phyloP scores from a whole-genome alignment of 2,797 vertebrate genomes.

The Anolis apletophallus region DNA sequence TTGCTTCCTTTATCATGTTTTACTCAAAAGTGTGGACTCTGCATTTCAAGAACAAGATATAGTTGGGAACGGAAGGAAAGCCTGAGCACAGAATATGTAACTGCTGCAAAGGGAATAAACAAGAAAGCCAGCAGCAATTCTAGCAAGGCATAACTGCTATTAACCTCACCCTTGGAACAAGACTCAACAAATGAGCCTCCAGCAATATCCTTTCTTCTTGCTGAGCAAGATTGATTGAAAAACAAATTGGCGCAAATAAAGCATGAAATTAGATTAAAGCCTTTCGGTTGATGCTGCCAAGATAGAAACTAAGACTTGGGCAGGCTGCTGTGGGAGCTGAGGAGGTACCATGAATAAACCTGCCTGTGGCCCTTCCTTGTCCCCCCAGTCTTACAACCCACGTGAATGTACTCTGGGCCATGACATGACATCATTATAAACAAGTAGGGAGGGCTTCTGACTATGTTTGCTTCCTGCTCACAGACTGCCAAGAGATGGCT shows the following conservation, averaged over 20 bases:
- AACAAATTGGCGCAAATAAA: constrained; percentile 98
- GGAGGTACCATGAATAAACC: constrained; percentile 36
- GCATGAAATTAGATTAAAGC: constrained; percentile 98
- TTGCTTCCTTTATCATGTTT: not conserved
- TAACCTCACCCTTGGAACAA: constrained; percentile 81
- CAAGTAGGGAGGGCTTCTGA: not conserved
- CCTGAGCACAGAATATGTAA: not conserved
- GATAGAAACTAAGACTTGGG: constrained; percentile 56
- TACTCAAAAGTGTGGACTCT: not conserved
- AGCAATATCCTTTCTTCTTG: constrained; percentile 85
- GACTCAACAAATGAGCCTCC: constrained; percentile 85
- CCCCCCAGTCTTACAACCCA: constrained; percentile 25
- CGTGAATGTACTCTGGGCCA: accelerated
- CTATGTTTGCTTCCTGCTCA: not conserved
- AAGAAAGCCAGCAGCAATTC: constrained; percentile 49
- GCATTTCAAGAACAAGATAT: not conserved
- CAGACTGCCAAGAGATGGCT: not conserved
- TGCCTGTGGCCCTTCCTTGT: constrained; percentile 42
- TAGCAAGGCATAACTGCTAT: constrained; percentile 60
- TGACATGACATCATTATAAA: not conserved
- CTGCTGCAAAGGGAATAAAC: not conserved
- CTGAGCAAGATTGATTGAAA: constrained; percentile 93
- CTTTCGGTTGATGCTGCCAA: constrained; percentile 77
- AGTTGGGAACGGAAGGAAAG: constrained; percentile 14
- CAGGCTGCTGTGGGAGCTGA: not conserved